Conservation (phyloP, 1,140 invertebrate species). For the Sycophaga agraensis region DNA sequence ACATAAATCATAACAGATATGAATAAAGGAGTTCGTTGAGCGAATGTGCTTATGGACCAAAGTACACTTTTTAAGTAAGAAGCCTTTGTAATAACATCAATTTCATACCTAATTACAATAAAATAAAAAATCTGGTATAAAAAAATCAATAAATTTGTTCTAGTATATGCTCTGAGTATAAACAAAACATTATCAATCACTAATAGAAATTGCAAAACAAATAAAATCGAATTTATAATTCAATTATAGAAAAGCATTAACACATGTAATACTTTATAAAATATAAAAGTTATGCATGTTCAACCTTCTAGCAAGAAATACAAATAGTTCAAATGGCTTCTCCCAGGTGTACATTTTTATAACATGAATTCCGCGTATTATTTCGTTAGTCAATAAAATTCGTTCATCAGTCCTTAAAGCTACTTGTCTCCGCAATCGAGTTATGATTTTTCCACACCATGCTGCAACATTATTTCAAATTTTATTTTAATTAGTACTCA, state of each 20-base stretch:
- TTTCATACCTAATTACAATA: conserved; percentile 62
- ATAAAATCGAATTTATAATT: too few species aligned
- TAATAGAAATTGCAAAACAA: too few species aligned
- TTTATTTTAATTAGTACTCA: too few species aligned
- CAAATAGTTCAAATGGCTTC: conserved; percentile 70
- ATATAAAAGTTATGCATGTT: background rate
- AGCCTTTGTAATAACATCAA: conserved; percentile 66
- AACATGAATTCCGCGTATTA: conserved; percentile 64
- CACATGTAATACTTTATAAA: too few species aligned
- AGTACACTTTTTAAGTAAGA: conserved; percentile 73
- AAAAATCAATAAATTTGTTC: too few species aligned
- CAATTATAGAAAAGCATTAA: too few species aligned
- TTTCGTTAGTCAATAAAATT: conserved; percentile 65
- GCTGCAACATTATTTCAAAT: too few species aligned
- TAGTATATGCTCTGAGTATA: too few species aligned
- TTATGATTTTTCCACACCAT: background rate
- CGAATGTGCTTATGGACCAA: conserved; percentile 67
- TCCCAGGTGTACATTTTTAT: conserved; percentile 88
- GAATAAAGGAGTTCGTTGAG: conserved; percentile 71
- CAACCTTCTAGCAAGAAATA: conserved; percentile 49
- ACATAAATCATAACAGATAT: conserved; percentile 70
- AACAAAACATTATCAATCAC: too few species aligned
- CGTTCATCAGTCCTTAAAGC: conserved; percentile 62
- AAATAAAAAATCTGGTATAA: too few species aligned
- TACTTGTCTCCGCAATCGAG: conserved; percentile 51